These are phyloP conservation scores for Phainopepla nitens DNA, from an alignment of 2,113 vertebrate genomes.

Conservation along the genomic window DNA sequence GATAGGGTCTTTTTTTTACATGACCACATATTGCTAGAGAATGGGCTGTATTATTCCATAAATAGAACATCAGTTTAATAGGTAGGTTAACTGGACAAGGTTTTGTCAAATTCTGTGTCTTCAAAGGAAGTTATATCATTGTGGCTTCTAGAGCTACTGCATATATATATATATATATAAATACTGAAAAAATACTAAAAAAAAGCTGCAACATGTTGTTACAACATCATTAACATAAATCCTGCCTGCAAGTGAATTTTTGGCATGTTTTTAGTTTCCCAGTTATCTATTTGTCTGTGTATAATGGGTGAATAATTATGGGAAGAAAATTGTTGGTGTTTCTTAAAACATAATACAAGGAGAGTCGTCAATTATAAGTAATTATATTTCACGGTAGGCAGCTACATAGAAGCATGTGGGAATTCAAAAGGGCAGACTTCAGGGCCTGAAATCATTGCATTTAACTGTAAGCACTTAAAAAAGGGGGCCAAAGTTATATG, in stretches of 20 bases:
- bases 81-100: background rate
- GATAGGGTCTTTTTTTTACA: conserved; percentile 41
- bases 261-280: background rate
- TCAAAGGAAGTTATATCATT: background rate
- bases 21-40: conserved; percentile 54
- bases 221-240: background rate
- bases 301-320: background rate
- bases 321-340: background rate
- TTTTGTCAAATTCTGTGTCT: background rate
- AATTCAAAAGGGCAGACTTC: background rate
- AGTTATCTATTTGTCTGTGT: background rate
- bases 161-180: background rate
- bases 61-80: conserved; percentile 41
- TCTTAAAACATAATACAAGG: background rate
- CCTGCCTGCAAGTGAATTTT: background rate
- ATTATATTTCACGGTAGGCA: background rate
- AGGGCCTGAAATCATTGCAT: background rate
- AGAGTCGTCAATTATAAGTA: background rate
- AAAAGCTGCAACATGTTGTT: background rate
- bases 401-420: background rate
- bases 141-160: background rate
- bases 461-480: background rate
- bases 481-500: background rate
- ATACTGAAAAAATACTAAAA: no score
- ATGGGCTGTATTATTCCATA: conserved; percentile 35